Evolutionary conservation across 2,888 invertebrate species (phyloP).

Genomic region (Pachliopta kotzebuea): DNA sequence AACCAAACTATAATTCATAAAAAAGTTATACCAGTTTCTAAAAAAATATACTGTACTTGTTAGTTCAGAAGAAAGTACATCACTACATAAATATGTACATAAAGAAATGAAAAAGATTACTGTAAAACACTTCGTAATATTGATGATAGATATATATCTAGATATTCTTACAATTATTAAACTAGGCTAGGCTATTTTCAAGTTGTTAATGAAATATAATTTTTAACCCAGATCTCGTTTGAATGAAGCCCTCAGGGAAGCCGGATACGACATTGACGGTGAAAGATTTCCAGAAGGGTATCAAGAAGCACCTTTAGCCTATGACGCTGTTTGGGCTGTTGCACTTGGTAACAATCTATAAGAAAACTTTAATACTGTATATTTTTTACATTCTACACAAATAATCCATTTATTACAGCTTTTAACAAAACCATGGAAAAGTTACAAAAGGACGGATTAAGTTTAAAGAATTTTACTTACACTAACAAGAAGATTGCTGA

Average conservation of each 20-base stretch:
- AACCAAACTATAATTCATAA: too few species aligned
- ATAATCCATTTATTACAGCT: constrained; percentile 78
- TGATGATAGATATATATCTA: too few species aligned
- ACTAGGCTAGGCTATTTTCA: too few species aligned
- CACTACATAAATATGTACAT: too few species aligned
- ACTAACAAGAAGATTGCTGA: constrained; percentile 96
- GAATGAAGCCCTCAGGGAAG: constrained; percentile 88
- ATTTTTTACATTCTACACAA: constrained; percentile 5
- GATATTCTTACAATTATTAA: too few species aligned
- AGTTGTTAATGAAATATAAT: too few species aligned
- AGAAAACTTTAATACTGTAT: background rate
- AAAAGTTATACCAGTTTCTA: background rate
- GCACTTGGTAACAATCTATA: constrained; percentile 86
- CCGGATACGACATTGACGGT: constrained; percentile 92
- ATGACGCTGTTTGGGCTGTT: constrained; percentile 99
- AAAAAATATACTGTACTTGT: background rate
- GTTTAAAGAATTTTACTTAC: constrained; percentile 97
- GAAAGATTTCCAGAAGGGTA: constrained; percentile 95
- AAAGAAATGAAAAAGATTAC: too few species aligned
- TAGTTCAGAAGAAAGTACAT: too few species aligned
- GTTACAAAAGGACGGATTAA: constrained; percentile 88
- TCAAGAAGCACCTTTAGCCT: constrained; percentile 98
- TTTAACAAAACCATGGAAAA: constrained; percentile 98
- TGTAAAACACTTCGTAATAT: too few species aligned
- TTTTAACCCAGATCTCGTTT: constrained; percentile 83